Evolutionary conservation across 1,140 invertebrate species (phyloP).

Genomic region (Panulirus ornatus): DNA sequence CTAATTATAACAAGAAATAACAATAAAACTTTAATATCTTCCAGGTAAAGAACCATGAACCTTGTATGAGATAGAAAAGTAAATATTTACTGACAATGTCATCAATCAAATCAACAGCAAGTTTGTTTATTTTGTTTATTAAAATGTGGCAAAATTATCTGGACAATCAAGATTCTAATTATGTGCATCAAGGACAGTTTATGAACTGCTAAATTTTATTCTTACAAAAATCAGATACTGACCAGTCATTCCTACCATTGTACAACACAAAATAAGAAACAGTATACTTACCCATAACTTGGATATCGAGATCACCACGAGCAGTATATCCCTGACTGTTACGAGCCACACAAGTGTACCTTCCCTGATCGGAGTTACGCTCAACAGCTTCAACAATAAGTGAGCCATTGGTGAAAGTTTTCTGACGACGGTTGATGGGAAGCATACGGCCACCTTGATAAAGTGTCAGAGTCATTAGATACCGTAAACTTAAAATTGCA

Average conservation of each 20-base stretch:
- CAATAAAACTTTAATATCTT: too few relatives aligned
- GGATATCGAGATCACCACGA: slow-evolving; percentile 91
- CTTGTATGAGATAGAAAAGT: too few relatives aligned
- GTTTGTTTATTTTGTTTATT: too few relatives aligned
- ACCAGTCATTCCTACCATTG: not conserved
- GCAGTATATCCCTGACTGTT: slow-evolving; percentile 93
- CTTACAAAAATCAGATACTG: too few relatives aligned
- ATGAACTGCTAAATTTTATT: too few relatives aligned
- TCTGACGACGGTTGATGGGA: slow-evolving; percentile 96
- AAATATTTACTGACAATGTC: too few relatives aligned
- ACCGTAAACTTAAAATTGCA: slow-evolving; percentile 23
- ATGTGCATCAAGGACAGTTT: too few relatives aligned
- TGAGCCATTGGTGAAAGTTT: slow-evolving; percentile 95
- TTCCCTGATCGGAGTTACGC: slow-evolving; percentile 93
- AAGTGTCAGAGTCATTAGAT: not conserved
- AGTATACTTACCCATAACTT: slow-evolving; percentile 92
- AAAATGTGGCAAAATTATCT: too few relatives aligned
- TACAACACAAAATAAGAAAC: slow-evolving; percentile 6
- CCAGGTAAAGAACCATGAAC: too few relatives aligned
- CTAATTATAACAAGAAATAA: too few relatives aligned
- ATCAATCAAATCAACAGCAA: too few relatives aligned
- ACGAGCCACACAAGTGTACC: slow-evolving; percentile 95
- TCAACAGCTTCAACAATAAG: slow-evolving; percentile 96
- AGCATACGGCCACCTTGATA: slow-evolving; percentile 84
- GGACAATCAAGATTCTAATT: too few relatives aligned